phyloP scores from a whole-genome alignment of 2,113 vertebrate species.

The Trichomycterus rosablanca region DNA sequence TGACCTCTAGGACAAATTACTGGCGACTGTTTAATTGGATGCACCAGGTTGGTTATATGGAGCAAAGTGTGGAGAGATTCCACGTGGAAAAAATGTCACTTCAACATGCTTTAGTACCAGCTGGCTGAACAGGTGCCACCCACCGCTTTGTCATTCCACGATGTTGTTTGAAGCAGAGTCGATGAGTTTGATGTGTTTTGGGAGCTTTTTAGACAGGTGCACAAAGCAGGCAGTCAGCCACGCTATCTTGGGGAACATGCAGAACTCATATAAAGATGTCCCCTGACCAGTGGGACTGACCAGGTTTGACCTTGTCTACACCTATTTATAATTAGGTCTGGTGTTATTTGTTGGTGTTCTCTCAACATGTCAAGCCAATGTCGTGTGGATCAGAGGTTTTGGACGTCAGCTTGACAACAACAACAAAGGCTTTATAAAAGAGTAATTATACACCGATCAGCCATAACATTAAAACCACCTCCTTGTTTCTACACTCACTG shows the following conservation, averaged over 20 bases:
- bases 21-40: no score
- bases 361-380: neutral
- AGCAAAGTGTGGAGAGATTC: slow-evolving; percentile 32
- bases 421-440: no score
- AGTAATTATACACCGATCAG: no score
- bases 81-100: slow-evolving; percentile 42
- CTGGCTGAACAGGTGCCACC: slow-evolving; percentile 46
- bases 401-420: neutral
- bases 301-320: slow-evolving; percentile 9
- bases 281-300: slow-evolving; percentile 22
- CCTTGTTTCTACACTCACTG: no score
- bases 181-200: no score
- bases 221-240: no score
- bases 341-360: neutral
- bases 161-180: no score
- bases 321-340: slow-evolving; percentile 35
- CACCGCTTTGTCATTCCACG: no score
- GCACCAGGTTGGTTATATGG: no score
- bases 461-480: no score
- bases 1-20: no score
- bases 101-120: no score
- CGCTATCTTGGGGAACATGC: slow-evolving; percentile 28
- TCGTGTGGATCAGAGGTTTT: slow-evolving; percentile 22
- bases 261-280: slow-evolving; percentile 39
- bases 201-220: slow-evolving; percentile 45